Evolutionary conservation across 2,888 invertebrate species (phyloP), one percentile per base, ranked within the genome.

Genomic region (Phorcus lineatus): DNA sequence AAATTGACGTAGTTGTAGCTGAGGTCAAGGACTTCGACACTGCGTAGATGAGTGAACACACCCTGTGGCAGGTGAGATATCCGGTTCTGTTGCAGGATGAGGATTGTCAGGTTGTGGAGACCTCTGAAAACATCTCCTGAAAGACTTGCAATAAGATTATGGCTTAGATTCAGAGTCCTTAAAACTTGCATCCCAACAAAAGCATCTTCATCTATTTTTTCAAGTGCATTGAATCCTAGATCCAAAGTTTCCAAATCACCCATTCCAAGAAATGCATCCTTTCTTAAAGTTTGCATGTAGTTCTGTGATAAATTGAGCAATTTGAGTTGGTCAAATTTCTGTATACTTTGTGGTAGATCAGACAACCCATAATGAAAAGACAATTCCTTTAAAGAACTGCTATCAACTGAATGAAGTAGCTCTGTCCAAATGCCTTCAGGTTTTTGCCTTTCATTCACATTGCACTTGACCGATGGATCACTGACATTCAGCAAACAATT

Each of bases 1-100:
- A 77, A 79, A 2, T 57, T 74, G n/a, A 90, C 79, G 24, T 66
- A 53, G 81, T 90, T 90, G 47, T 78, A 78, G 22, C 84, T 81
- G 22, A 90, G 74, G 78, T 85, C 81, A 0, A 90, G 54, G n/a
- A 80, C 55, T 52, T 81, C 36, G 13, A 90, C 78, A 79, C 75
- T 79, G 16, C 77, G 36, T n/a, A 88, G 62, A 66, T 80, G 31
- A 13, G 70, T 19, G 81, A 90, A 88, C 16, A 84, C 57, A 24
- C 78, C 75, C 13, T 75, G 40, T 28, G 83, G 78, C 9, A 88
- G 28, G n/a, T 47, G 53, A 11, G 57, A 76, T 13, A 89, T 77
- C n/a, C 80, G 77, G 70, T 89, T 89, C 40, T 84, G 66, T 77
- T 86, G 83, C 6, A 88, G 78, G 70, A 81, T 80, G 11, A 86